Conservation (phyloP, 2,113 vertebrate genomes). For the Erythrolamprus reginae region DNA sequence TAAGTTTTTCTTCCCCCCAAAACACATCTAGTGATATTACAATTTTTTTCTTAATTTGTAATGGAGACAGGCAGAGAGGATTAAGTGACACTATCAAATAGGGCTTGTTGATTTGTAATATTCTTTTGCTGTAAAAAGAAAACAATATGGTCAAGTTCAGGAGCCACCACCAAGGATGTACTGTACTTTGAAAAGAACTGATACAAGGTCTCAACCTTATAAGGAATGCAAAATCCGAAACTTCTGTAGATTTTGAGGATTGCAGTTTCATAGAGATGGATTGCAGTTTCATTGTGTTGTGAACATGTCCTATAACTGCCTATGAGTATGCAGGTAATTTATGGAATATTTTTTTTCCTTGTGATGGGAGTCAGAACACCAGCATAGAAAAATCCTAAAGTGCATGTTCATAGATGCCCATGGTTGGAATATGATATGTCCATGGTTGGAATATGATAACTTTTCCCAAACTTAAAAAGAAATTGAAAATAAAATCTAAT, state of each 20-base stretch:
- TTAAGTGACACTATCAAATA: neutral
- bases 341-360: neutral
- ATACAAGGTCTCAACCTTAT: neutral
- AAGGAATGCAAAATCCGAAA: neutral
- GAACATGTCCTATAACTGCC: neutral
- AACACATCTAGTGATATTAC: neutral
- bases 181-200: neutral
- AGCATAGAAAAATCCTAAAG: neutral
- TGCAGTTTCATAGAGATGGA: neutral
- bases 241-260: neutral
- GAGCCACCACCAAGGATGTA: neutral
- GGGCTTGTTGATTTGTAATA: neutral
- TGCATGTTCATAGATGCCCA: neutral
- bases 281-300: neutral
- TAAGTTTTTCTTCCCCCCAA: neutral
- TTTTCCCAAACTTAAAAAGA: conserved; percentile 4
- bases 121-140: neutral
- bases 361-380: neutral
- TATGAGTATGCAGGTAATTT: neutral
- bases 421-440: neutral
- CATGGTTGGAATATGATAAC: neutral
- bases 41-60: neutral
- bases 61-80: neutral
- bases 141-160: neutral
- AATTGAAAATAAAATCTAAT: neutral